Evolutionary conservation across 2,113 vertebrate species (phyloP), one percentile per base, ranked within the genome.

Genomic region (Callipepla squamata): DNA sequence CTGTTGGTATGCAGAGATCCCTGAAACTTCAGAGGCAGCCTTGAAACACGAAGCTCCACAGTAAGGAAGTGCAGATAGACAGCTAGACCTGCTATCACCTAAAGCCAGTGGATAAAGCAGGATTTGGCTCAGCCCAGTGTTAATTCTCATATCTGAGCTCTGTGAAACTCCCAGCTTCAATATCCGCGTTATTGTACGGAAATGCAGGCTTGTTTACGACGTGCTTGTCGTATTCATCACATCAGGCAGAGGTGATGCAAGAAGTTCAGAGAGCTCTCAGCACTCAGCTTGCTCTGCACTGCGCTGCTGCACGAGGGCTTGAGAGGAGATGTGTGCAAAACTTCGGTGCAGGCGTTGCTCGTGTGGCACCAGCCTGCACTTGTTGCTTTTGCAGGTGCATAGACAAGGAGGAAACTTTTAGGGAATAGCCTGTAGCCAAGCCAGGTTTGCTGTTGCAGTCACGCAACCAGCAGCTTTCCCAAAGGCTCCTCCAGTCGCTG

Each of bases 161-260:
- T 21, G 45, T 12, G 53, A 53, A 18, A 3, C 89, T 75, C 50
- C 13, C 1, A 5, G 72, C 23, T 44, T 53, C 65, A 22, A 88
- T 83, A n/a, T 70, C 93, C 45, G 22, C 11, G 0, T 91, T 91
- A 78, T 89, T 96, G 93, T 83, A 87, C 6, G 2, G 91, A 83
- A 89, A 95, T 91, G 17, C 70, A 61, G 2, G 11, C 81, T 59
- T 94, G 89, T 96, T 96, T 94, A 78, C 73, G 21, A 10, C 76
- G 0, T 80, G 79, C 87, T 90, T 91, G 93, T 83, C 17, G 4
- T 44, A 1, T 80, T 85, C 93, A 86, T 91, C 91, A 91, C 75
- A 80, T 77, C 63, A 14, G 90, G 51, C 67, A 36, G 72, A 48
- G 70, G 28, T 96, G 96, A 82, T 87, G 91, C 94, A 96, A 94